These are phyloP conservation scores for Pterostichus madidus DNA, from an alignment of 2,888 invertebrate genomes.

Conservation along the genomic window DNA sequence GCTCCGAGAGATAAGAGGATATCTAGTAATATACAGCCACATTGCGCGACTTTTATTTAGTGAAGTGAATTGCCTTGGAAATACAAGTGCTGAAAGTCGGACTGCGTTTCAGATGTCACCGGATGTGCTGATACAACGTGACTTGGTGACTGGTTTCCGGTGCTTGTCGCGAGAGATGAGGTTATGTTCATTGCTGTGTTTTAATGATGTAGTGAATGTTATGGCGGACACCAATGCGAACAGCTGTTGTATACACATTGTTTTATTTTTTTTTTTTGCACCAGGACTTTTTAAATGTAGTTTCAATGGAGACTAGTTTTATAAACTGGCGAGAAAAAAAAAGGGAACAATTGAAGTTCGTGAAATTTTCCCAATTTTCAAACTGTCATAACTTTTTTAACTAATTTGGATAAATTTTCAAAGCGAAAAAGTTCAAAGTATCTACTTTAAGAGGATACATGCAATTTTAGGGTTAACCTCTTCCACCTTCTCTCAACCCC, in stretches of 20 bases:
- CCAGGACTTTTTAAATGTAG: too few relatives aligned
- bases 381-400: too few relatives aligned
- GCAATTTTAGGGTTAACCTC: too few relatives aligned
- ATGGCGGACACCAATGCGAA: background rate
- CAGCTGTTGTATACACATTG: constrained; percentile 26
- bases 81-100: constrained; percentile 15
- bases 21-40: constrained; percentile 36
- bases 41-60: constrained; percentile 28
- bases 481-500: too few relatives aligned
- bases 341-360: too few relatives aligned
- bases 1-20: constrained; percentile 35
- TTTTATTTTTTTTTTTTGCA: background rate
- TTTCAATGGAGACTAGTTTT: too few relatives aligned
- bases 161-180: constrained; percentile 11
- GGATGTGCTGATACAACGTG: constrained; percentile 40
- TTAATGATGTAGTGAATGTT: constrained; percentile 16
- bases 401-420: too few relatives aligned
- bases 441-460: too few relatives aligned
- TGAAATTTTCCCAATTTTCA: too few relatives aligned
- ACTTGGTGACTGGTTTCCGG: constrained; percentile 23
- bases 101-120: constrained; percentile 18
- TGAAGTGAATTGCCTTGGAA: constrained; percentile 21
- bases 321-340: too few relatives aligned
- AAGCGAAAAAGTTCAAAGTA: too few relatives aligned
- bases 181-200: constrained; percentile 8